Conservation (phyloP, 2,797 vertebrate genomes). For the Parambassis ranga region DNA sequence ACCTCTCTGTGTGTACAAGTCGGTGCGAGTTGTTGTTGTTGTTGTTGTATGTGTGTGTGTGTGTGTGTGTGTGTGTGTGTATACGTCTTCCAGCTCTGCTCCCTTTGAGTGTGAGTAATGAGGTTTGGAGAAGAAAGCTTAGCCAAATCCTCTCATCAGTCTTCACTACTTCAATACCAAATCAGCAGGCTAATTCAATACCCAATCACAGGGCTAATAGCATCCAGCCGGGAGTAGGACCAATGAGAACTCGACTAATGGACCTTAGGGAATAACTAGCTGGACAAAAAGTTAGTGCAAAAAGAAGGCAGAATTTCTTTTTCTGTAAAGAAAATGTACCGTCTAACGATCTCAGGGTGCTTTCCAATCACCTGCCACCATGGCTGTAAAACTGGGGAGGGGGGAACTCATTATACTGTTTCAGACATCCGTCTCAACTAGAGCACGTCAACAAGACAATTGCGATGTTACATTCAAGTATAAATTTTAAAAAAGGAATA, state of each 20-base stretch:
- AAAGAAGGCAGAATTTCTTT: constrained; percentile 38
- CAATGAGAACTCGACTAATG: constrained; percentile 60
- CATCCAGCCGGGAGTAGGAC: constrained; percentile 56
- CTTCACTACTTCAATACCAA: constrained; percentile 77
- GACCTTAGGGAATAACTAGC: constrained; percentile 54
- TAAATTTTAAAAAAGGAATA: background rate
- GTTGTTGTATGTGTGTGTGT: constrained; percentile 3
- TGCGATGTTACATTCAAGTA: constrained; percentile 11
- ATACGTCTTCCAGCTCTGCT: constrained; percentile 32
- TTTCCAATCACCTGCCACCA: constrained; percentile 17
- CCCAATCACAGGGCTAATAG: constrained; percentile 77
- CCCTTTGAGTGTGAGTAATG: constrained; percentile 76
- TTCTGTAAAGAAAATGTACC: constrained; percentile 38
- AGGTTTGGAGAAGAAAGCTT: constrained; percentile 76
- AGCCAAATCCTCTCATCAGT: constrained; percentile 78
- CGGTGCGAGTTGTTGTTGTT: constrained; percentile 9
- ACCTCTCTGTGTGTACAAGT: constrained; percentile 5
- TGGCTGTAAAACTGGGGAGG: background rate
- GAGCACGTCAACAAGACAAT: background rate
- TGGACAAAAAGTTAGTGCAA: constrained; percentile 54
- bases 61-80: background rate
- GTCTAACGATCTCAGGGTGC: constrained; percentile 42
- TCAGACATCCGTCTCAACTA: constrained; percentile 17
- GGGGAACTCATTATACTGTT: constrained; percentile 29
- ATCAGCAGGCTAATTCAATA: constrained; percentile 79